Conservation (phyloP, 2,113 vertebrate genomes). For the Salvelinus sp. region DNA sequence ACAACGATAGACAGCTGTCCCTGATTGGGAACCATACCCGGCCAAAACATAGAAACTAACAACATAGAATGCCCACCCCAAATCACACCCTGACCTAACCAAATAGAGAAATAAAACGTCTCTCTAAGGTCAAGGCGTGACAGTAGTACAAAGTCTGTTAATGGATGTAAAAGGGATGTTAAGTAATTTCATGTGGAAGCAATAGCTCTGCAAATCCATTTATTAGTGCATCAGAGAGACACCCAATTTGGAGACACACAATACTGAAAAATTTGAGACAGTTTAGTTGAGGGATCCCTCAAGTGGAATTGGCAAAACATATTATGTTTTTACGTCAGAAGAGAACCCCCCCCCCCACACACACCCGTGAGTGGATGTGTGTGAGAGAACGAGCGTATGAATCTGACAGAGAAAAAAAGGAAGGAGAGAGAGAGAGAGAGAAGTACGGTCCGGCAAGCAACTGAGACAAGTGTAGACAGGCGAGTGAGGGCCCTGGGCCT, state of each 20-base stretch:
- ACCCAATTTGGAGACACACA: too few species aligned
- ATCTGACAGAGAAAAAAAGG: slow-evolving; percentile 29
- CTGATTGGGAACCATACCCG: too few species aligned
- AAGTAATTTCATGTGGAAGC: neutral
- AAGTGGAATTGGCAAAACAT: neutral
- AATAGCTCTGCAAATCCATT: too few species aligned
- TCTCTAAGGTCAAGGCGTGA: too few species aligned
- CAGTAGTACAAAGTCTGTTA: too few species aligned
- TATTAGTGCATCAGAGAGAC: too few species aligned
- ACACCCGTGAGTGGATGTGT: neutral
- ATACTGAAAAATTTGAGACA: neutral
- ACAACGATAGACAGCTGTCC: too few species aligned
- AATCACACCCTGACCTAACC: too few species aligned
- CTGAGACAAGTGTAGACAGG: neutral
- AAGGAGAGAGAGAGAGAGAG: neutral
- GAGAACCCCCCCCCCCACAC: neutral
- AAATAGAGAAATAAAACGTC: too few species aligned
- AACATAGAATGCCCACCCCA: too few species aligned
- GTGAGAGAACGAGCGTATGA: slow-evolving; percentile 27
- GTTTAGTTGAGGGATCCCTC: slow-evolving; percentile 7
- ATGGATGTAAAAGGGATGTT: neutral
- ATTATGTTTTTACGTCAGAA: slow-evolving; percentile 24
- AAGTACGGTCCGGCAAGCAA: neutral
- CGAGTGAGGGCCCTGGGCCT: slow-evolving; percentile 26
- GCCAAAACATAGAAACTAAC: too few species aligned